These are phyloP conservation scores for Austrolebias charrua DNA, from an alignment of 2,797 vertebrate species.

Conservation along the genomic window DNA sequence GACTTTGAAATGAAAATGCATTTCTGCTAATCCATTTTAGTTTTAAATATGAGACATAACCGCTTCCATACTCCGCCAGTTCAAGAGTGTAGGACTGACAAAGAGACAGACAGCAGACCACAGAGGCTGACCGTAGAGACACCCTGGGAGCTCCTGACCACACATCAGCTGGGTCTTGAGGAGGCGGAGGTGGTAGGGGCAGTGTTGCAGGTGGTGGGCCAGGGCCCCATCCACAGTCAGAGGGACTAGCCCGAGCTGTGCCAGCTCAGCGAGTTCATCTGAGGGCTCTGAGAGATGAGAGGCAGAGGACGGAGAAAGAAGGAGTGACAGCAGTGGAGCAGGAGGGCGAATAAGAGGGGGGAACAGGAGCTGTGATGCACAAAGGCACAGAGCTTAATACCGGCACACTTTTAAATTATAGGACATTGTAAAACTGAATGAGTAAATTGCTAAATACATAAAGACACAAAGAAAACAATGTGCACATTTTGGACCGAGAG, in stretches of 20 bases:
- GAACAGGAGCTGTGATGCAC: conserved; percentile 2
- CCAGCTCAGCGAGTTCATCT: conserved; percentile 83
- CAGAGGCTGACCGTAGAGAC: conserved; percentile 86
- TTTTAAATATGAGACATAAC: no score
- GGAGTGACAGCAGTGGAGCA: conserved; percentile 27
- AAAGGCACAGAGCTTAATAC: background rate
- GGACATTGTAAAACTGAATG: no score
- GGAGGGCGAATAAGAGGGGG: conserved; percentile 15
- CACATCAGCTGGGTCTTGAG: conserved; percentile 88
- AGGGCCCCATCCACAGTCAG: conserved; percentile 81
- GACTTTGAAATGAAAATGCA: no score
- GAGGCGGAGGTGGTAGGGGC: conserved; percentile 89
- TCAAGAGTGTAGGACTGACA: conserved; percentile 5
- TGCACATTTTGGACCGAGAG: no score
- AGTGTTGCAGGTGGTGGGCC: conserved; percentile 88
- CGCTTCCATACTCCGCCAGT: no score
- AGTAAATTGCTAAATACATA: no score
- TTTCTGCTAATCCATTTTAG: no score
- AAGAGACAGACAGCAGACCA: conserved; percentile 19
- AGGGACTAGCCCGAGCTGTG: conserved; percentile 76
- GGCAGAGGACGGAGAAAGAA: conserved; percentile 49
- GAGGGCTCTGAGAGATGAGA: conserved; percentile 79
- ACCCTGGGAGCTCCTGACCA: conserved; percentile 86
- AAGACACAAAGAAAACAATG: no score
- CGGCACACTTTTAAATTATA: background rate